Conservation (phyloP, 2,113 vertebrate species). For the Syngnathus scovelli region DNA sequence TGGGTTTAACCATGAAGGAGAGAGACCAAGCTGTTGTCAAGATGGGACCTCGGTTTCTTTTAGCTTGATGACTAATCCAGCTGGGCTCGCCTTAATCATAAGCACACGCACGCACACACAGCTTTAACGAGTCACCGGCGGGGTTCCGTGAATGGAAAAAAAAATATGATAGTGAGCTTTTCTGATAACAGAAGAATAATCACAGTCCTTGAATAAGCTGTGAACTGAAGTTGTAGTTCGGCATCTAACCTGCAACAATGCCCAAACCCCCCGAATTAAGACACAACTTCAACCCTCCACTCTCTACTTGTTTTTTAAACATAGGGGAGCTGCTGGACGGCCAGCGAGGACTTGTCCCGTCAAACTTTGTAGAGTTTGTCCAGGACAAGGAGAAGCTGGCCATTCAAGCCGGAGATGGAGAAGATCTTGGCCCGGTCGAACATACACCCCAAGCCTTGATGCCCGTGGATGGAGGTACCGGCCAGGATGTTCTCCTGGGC, state of each 20-base stretch:
- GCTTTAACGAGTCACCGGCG: conserved; percentile 25
- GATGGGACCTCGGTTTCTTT: conserved; percentile 54
- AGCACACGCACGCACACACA: conserved; percentile 16
- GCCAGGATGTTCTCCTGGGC: conserved; percentile 56
- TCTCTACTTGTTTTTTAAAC: conserved; percentile 6
- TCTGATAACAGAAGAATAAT: conserved; percentile 20
- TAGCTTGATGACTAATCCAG: conserved; percentile 65
- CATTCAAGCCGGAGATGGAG: conserved; percentile 53
- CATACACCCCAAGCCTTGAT: conserved; percentile 49
- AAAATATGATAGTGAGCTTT: conserved; percentile 30
- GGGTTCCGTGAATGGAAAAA: conserved; percentile 26
- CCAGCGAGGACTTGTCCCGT: conserved; percentile 93
- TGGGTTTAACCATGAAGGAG: conserved; percentile 48
- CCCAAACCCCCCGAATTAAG: background rate
- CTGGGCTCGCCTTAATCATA: conserved; percentile 52
- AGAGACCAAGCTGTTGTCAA: conserved; percentile 61
- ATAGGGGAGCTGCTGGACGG: conserved; percentile 93
- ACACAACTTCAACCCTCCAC: background rate
- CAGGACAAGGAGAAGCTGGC: conserved; percentile 81
- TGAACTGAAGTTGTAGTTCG: background rate
- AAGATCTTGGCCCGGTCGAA: conserved; percentile 73
- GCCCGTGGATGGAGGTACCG: conserved; percentile 51
- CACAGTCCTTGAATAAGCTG: background rate
- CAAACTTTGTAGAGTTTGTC: conserved; percentile 96
- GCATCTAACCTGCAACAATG: background rate